Conservation (phyloP, 2,888 invertebrate genomes). For the Andrena marginata region DNA sequence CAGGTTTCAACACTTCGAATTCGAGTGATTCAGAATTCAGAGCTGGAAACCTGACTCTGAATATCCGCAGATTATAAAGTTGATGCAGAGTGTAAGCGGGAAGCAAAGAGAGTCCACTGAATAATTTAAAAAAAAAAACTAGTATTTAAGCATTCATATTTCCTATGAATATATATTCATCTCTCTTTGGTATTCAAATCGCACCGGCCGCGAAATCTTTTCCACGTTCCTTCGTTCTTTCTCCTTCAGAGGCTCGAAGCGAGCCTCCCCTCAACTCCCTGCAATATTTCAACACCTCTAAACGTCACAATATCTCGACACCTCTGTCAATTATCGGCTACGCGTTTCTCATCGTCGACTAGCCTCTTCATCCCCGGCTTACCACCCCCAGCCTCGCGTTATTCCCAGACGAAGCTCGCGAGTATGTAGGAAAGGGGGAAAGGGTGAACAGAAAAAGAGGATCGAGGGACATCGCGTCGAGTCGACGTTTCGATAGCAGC, state of each 20-base stretch:
- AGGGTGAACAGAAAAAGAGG: slow-evolving; percentile 42
- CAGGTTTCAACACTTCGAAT: no score
- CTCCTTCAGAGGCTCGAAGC: not conserved
- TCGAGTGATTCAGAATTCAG: no score
- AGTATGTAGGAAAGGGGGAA: not conserved
- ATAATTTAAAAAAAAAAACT: slow-evolving; percentile 44
- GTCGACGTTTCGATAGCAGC: slow-evolving; percentile 54
- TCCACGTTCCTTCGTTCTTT: slow-evolving; percentile 10
- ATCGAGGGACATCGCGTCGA: slow-evolving; percentile 52
- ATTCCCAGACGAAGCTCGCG: not conserved
- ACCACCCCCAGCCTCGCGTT: not conserved
- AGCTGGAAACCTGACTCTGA: no score
- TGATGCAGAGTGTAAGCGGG: slow-evolving; percentile 3
- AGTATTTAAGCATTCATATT: slow-evolving; percentile 64
- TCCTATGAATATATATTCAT: slow-evolving; percentile 51
- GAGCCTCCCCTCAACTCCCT: not conserved
- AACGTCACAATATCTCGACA: no score
- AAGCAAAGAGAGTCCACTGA: slow-evolving; percentile 25
- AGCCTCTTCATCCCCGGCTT: not conserved
- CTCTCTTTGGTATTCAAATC: slow-evolving; percentile 63
- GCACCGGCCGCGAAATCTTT: slow-evolving; percentile 36
- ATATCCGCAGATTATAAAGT: not conserved
- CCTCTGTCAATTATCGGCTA: not conserved
- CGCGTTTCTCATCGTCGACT: not conserved
- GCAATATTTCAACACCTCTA: slow-evolving; percentile 4